Base-by-base conservation (phyloP, 2,113 vertebrate species). In the Neodon shergylaensis region DNA sequence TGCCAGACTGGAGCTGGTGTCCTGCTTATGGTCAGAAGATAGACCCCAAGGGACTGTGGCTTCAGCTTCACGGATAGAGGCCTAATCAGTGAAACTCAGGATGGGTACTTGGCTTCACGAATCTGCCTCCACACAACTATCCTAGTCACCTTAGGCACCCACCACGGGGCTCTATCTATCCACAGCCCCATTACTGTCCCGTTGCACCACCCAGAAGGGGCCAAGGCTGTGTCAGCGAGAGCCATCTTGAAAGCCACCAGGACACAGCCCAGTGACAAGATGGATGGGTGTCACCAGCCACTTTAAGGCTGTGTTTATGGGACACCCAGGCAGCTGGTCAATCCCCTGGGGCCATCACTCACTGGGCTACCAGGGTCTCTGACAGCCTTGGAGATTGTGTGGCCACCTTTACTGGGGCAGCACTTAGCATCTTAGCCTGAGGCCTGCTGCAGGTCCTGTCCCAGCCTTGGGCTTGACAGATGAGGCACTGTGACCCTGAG, bases 291-390 rank as follows among this genome's bases (percentile, higher is more conserved):
- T 79, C 81, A 73, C 42, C 3, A 28, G 92, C 44, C 86, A 83
- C 95, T 96, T 73, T 87, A 81, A 65, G 88, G 47, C 79, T 49
- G 0, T 98, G 97, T 98, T 98, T 97, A 98, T 54, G 72, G 90
- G 95, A 96, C 92, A 82, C 76, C 92, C 95, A 97, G 93, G 96
- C 94, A 97, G 95, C 92, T 86, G 42, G 94, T 96, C 97, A 96
- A 84, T 96, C 88, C 92, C 93, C 63, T 0, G 7, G 66, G 79
- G 54, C 92, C 94, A 97, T 98, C 95, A 96, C 47, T 98, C 97
- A 96, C 47, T 36, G 7, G 4, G 95, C 97, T 96, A 97, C 97
- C 91, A 97, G 95, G 66, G 58, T 83, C 84, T 87, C 58, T 93
- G 94, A 96, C 96, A 96, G 76, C 74, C 16, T 13, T 5, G 1